These are phyloP conservation scores for Calonectris borealis DNA, from an alignment of 2,113 vertebrate genomes.

Conservation along the genomic window DNA sequence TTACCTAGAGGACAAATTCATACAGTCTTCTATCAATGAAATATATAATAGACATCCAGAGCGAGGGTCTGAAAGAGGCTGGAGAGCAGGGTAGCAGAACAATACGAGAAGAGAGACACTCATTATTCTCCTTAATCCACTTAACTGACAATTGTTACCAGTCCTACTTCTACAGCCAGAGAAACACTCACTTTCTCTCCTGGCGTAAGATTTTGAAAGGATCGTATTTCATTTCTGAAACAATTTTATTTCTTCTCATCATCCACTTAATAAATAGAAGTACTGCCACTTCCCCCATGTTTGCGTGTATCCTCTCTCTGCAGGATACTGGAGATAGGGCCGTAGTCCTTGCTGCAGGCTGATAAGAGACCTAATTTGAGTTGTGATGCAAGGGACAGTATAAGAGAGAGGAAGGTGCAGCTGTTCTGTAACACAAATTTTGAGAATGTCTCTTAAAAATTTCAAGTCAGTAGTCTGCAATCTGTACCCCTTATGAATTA, in stretches of 20 bases:
- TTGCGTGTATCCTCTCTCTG: background rate
- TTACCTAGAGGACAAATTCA: background rate
- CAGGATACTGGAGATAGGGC: background rate
- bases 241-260: background rate
- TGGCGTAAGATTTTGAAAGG: background rate
- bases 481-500: background rate
- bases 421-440: background rate
- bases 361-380: background rate
- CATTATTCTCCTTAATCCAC: background rate
- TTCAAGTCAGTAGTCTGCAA: background rate
- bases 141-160: background rate
- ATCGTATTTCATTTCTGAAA: background rate
- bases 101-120: background rate
- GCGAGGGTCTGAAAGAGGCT: background rate
- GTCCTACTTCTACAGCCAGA: background rate
- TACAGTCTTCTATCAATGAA: background rate
- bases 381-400: background rate
- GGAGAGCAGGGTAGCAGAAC: background rate
- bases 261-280: background rate
- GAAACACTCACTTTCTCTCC: background rate
- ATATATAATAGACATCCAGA: background rate
- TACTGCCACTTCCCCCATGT: background rate
- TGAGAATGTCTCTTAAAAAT: background rate
- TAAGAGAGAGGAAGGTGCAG: background rate
- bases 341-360: background rate